A percentile compares a stretch with the other conserved stretches of the same genome.
Evolutionary conservation across 1,140 invertebrate species (phyloP).

Genomic region (Aphis gossypii): DNA sequence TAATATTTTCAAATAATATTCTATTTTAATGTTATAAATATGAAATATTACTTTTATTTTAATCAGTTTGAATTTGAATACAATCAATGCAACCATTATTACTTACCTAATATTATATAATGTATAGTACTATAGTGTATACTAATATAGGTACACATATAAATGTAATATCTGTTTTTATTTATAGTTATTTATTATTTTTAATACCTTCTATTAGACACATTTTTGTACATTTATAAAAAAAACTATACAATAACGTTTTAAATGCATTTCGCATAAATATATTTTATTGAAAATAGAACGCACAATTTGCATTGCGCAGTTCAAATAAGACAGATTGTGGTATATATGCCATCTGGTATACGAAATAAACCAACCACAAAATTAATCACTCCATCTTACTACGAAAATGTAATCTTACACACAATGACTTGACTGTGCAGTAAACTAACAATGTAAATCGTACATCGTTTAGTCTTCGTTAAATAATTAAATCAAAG

Average conservation of each 20-base stretch:
- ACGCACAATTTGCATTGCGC: neutral
- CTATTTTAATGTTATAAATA: no score
- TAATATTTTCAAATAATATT: no score
- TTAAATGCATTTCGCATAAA: neutral
- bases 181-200: no score
- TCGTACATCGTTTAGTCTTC: neutral
- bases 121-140: no score
- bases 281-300: neutral
- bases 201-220: neutral
- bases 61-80: no score
- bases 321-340: constrained; percentile 1
- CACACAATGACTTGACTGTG: neutral
- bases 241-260: neutral
- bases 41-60: no score
- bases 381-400: constrained; percentile 9
- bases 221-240: neutral
- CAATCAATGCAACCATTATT: no score
- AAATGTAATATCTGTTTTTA: no score
- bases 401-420: constrained; percentile 6
- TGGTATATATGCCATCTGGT: constrained; percentile 14
- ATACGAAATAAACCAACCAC: constrained; percentile 4
- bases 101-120: no score
- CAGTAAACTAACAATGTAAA: neutral
- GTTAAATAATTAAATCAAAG: neutral
- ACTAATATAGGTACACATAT: no score